These are phyloP conservation scores for Carterocephalus palaemon DNA, from an alignment of 2,888 invertebrate species.

Conservation along the genomic window DNA sequence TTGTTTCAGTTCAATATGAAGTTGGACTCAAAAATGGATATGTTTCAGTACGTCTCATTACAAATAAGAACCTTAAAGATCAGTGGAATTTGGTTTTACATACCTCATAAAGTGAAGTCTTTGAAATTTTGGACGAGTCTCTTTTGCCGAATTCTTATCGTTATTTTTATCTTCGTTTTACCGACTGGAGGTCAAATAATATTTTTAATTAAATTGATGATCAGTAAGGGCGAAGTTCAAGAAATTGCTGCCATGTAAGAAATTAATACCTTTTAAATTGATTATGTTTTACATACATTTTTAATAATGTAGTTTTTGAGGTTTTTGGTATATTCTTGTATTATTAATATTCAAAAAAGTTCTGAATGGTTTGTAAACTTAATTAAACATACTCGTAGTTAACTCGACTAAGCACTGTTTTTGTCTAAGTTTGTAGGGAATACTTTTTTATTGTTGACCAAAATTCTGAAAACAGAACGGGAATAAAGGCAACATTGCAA, in stretches of 20 bases:
- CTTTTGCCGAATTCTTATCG: conserved; percentile 36
- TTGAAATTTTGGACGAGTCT: conserved; percentile 41
- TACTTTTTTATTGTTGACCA: too few relatives aligned
- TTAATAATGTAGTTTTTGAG: too few relatives aligned
- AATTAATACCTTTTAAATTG: not conserved
- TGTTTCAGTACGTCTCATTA: conserved; percentile 41
- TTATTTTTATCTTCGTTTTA: conserved; percentile 38
- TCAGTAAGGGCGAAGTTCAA: conserved; percentile 43
- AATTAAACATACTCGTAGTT: too few relatives aligned
- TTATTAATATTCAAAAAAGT: too few relatives aligned
- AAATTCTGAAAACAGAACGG: too few relatives aligned
- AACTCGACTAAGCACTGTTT: too few relatives aligned
- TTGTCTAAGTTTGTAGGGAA: too few relatives aligned
- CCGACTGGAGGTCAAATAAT: conserved; percentile 43
- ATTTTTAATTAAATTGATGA: conserved; percentile 41
- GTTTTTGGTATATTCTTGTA: too few relatives aligned
- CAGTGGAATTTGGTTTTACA: conserved; percentile 47
- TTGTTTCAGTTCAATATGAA: conserved; percentile 28
- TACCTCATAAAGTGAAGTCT: conserved; percentile 40
- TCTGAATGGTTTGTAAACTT: too few relatives aligned
- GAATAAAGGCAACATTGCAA: too few relatives aligned
- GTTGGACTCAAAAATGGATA: conserved; percentile 40
- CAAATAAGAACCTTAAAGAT: conserved; percentile 43
- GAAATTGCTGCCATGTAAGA: conserved; percentile 52
- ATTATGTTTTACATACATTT: too few relatives aligned